Base-by-base conservation (phyloP, 2,113 vertebrate species). In the Macquaria ambigua region DNA sequence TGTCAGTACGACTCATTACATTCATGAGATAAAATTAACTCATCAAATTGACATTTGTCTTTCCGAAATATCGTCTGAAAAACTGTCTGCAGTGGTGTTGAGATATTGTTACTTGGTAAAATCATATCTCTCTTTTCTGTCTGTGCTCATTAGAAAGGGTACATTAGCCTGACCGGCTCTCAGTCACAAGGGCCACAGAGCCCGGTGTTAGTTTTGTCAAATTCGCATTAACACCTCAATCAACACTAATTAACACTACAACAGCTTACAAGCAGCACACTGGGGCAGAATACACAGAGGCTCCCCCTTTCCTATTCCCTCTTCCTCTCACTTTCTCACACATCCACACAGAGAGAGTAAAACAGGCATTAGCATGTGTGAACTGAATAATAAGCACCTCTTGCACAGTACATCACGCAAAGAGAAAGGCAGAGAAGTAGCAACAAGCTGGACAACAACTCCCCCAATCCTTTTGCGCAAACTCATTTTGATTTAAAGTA, bases 141-240 rank as follows among this genome's bases (percentile, higher is more conserved):
- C 68, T 37, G 28, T 59, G 28, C 81, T 84, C 55, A 77, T 87
- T 83, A 85, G 63, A 73, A 61, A 43, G 15, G 78, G 28, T 18
- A 9, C 43, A 74, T 75, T 56, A 71, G 34, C 77, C 67, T 11
- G 72, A 71, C 67, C 62, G 25, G 74, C 75, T 75, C 62, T 74
- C 46, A 63, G 75, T 81, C 84, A 77, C 48, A 15, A 74, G 81
- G 70, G 81, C 86, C 28, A 34, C 53, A 31, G 59, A 81, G 43
- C 75, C 73, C 56, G 1, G 69, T 18, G 80, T 39, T 80, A 56
- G 72, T 76, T 91, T 89, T 84, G 85, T 91, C 89, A 91, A 83
- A 88, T 92, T 90, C 75, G n/a, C 71, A 90, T 89, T 81, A 87
- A 90, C 89, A 90, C 92, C 90, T 92, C 87, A 86, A 80, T 93